Evolutionary conservation across 2,113 vertebrate genomes (phyloP), one percentile per base, ranked within the genome.

Genomic region (Rhea americana): DNA sequence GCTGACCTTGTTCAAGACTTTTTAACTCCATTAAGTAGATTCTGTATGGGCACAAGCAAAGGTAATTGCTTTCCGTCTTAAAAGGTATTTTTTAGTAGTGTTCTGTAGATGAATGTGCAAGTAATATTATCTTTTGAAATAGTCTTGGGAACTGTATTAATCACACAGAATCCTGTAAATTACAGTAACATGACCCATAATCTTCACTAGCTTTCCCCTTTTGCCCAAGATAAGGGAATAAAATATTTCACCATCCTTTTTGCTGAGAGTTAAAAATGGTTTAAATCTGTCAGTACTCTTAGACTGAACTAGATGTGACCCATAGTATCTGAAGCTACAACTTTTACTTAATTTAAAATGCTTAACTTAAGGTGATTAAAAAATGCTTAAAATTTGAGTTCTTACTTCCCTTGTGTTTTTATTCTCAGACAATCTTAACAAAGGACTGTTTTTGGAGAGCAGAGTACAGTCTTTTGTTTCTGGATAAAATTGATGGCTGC

Each of bases 401-500:
- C 66, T 87, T 89, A 66, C 43, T 61, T 91, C 51, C 59, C 81
- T 95, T 94, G 51, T 77, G 94, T 95, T 98, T 97, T 97, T 67
- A 25, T 93, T 82, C 85, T 82, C 50, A 83, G 94, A 88, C 88
- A 97, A 83, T 95, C 87, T 96, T 95, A 95, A 96, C 82, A 94
- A 91, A 91, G 88, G 89, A 47, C 91, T 96, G 95, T 79, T 89
- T 97, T 95, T 95, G 86, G 92, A 95, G 92, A 95, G 91, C 76
- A 91, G 73, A 90, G 94, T 90, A 89, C 72, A 94, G 76, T 96
- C 93, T 96, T 97, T 97, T 97, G 96, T 96, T 95, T 96, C 95
- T 22, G 50, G 70, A 92, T 95, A 93, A 91, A 96, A 96, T 88
- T 94, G 93, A 97, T 94, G 96, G 82, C 88, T 96, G 82, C 67